Evolutionary conservation across 2,888 invertebrate genomes (phyloP), one percentile per base, ranked within the genome.

Genomic region (Harmothoe impar): DNA sequence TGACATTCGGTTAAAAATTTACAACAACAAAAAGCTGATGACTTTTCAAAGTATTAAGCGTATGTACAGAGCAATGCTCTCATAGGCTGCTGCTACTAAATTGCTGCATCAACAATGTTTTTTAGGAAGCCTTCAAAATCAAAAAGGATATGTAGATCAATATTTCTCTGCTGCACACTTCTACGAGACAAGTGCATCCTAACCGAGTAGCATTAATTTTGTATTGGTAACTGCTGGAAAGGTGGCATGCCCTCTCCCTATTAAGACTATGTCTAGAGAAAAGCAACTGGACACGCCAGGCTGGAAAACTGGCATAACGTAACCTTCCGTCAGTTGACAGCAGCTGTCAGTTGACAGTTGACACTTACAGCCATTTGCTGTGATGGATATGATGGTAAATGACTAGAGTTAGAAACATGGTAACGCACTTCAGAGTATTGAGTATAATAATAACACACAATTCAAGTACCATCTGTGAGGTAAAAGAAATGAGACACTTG

Each of bases 341-440:
- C 1, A 12, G n/a, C 25, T 5, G 31, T 31, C 20, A 77, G 29
- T 29, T 81, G 35, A 20, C n/a, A 15, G 81, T 20, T 35, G 81
- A 81, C 81, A 81, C 81, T 81, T 81, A 81, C 81, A 81, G 0
- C 81, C 0, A 29, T 7, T 72, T 72, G 72, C 72, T 72, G 72
- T 29, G 29, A 29, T 62, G 62, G 62, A 15, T 77, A 77, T 35
- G 81, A 81, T 35, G 33, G 23, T 81, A 81, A 81, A 81, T 81
- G 20, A 81, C 81, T 33, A 77, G 81, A 81, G 81, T 81, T 81
- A 81, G 81, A 81, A 81, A 12, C 81, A 72, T 72, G 43, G 43
- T 43, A 72, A 25, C 3, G 29, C 0, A 72, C 62, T 5, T 62
- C 23, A 29, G 5, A 72, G 15, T 43, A 43, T 43, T 43, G 10